These are phyloP conservation scores for Lepisosteus osseus DNA, from an alignment of 2,113 vertebrate genomes.

Conservation along the genomic window DNA sequence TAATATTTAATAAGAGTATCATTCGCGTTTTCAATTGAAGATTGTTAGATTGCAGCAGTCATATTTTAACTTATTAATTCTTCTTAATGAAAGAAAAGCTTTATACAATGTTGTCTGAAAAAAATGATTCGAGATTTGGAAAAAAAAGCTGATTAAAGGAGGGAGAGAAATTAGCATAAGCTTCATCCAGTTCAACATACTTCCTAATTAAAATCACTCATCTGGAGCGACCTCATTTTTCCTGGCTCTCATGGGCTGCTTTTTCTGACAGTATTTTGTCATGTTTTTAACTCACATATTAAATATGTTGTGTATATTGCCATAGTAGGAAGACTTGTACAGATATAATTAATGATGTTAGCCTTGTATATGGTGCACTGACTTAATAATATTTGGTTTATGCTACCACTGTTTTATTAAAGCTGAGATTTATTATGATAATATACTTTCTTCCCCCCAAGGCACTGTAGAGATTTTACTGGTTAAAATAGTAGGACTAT, in stretches of 20 bases:
- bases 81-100: slow-evolving; percentile 44
- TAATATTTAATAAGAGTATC: slow-evolving; percentile 42
- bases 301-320: slow-evolving; percentile 56
- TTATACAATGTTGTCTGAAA: slow-evolving; percentile 45
- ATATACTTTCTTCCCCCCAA: neutral
- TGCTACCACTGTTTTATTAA: slow-evolving; percentile 21
- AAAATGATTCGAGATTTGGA: slow-evolving; percentile 60
- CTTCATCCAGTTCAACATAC: slow-evolving; percentile 75
- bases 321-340: slow-evolving; percentile 44
- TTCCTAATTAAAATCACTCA: slow-evolving; percentile 95
- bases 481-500: neutral
- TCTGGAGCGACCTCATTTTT: slow-evolving; percentile 82
- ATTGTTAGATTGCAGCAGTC: slow-evolving; percentile 27
- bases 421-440: neutral
- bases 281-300: slow-evolving; percentile 45
- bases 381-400: slow-evolving; percentile 44
- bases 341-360: slow-evolving; percentile 63
- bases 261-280: slow-evolving; percentile 30
- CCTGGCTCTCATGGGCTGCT: slow-evolving; percentile 65
- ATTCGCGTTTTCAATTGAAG: slow-evolving; percentile 5
- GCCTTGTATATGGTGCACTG: neutral
- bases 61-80: slow-evolving; percentile 53
- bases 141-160: slow-evolving; percentile 79
- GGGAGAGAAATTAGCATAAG: slow-evolving; percentile 87
- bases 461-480: neutral